Conservation (phyloP, 2,888 invertebrate genomes). For the Polydrusus pterygomalis region DNA sequence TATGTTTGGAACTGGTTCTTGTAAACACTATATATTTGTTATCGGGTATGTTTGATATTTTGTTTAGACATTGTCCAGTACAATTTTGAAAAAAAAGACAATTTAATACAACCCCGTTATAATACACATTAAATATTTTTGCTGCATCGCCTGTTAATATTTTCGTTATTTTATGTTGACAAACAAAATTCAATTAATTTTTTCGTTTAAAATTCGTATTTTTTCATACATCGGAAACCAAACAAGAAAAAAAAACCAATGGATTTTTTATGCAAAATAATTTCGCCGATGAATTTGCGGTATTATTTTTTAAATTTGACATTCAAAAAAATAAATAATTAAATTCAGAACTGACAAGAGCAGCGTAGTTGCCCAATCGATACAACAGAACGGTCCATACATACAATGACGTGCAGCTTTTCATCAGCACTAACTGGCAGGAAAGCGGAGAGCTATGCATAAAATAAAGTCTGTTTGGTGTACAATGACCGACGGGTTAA, state of each 20-base stretch:
- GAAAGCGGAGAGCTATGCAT: slow-evolving; percentile 12
- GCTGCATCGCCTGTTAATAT: not conserved
- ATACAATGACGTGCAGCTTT: slow-evolving; percentile 16
- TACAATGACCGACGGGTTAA: too few relatives aligned
- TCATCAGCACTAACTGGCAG: not conserved
- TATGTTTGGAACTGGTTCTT: too few relatives aligned
- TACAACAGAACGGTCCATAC: slow-evolving; percentile 19
- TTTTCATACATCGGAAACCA: not conserved
- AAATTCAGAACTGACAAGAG: slow-evolving; percentile 23
- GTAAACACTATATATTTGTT: too few relatives aligned
- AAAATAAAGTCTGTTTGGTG: too few relatives aligned
- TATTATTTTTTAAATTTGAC: slow-evolving; percentile 15
- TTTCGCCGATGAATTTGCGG: not conserved
- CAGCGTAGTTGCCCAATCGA: slow-evolving; percentile 10
- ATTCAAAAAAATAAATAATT: slow-evolving; percentile 25
- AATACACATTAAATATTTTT: slow-evolving; percentile 3
- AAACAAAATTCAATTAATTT: slow-evolving; percentile 23
- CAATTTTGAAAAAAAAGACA: not conserved
- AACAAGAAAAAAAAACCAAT: not conserved
- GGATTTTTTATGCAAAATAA: slow-evolving; percentile 22
- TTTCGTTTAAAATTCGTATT: slow-evolving; percentile 20
- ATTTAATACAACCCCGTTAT: not conserved
- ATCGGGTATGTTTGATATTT: not conserved
- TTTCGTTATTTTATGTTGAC: slow-evolving; percentile 14
- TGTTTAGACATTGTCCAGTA: not conserved